A percentile compares a stretch with the other conserved stretches of the same genome.
Evolutionary conservation across 1,140 invertebrate species (phyloP).

Genomic region (Drosophila cardini): DNA sequence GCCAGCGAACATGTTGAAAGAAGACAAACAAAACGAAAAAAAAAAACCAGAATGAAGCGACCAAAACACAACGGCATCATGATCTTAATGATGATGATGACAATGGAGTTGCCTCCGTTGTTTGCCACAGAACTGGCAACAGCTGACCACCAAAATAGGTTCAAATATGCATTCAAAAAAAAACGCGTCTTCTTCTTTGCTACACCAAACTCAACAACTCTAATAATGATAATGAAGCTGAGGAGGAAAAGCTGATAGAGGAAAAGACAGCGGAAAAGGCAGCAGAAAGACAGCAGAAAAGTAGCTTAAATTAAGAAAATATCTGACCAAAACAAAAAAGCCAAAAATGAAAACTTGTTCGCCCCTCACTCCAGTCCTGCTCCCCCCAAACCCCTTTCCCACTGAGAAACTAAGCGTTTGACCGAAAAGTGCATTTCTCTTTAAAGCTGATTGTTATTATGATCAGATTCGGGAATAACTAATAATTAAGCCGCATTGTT

Average conservation of each 20-base stretch:
- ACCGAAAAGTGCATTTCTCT: conserved; percentile 33
- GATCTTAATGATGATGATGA: conserved; percentile 55
- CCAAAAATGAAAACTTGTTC: conserved; percentile 34
- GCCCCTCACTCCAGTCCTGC: not conserved
- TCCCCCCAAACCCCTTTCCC: not conserved
- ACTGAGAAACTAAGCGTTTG: conserved; percentile 11
- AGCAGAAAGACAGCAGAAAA: conserved; percentile 25
- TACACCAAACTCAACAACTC: too few relatives aligned
- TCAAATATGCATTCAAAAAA: conserved; percentile 45
- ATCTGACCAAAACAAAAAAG: conserved; percentile 35
- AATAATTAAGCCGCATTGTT: conserved; percentile 62
- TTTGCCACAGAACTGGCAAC: conserved; percentile 1
- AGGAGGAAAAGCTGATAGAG: too few relatives aligned
- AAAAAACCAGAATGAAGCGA: conserved; percentile 47
- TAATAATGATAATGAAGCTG: too few relatives aligned
- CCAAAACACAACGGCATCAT: conserved; percentile 42
- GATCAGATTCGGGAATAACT: conserved; percentile 54
- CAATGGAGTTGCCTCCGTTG: conserved; percentile 21
- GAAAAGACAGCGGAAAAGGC: too few relatives aligned
- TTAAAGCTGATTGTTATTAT: conserved; percentile 54
- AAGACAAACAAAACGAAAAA: too few relatives aligned
- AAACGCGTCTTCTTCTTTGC: conserved; percentile 1
- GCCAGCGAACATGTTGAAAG: conserved; percentile 44
- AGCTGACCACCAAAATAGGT: conserved; percentile 41
- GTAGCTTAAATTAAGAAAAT: conserved; percentile 65